A percentile compares a stretch with the other conserved stretches of the same genome.
These are phyloP conservation scores for Melitaea athalia DNA, from an alignment of 2,888 invertebrate genomes.

Conservation along the genomic window DNA sequence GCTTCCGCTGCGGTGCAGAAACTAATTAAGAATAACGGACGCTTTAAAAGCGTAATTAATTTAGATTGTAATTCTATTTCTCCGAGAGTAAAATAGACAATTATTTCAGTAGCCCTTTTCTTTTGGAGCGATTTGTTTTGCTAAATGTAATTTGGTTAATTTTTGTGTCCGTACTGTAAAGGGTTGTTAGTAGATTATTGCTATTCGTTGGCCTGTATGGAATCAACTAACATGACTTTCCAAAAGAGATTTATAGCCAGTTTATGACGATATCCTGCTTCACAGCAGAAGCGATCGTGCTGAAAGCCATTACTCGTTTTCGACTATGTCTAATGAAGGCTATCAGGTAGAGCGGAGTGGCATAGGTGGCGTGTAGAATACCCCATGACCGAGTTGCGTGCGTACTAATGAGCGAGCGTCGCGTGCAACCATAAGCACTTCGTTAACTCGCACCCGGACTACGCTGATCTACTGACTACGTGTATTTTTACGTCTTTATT, in stretches of 20 bases:
- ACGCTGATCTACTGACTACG: constrained; percentile 48
- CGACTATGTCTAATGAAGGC: constrained; percentile 65
- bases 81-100: constrained; percentile 80
- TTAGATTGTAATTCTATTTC: constrained; percentile 83
- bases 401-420: constrained; percentile 71
- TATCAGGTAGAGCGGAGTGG: constrained; percentile 46
- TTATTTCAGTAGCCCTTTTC: constrained; percentile 82
- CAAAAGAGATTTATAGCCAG: constrained; percentile 32
- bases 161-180: constrained; percentile 73
- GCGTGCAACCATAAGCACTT: constrained; percentile 71
- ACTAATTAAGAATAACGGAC: constrained; percentile 83
- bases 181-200: constrained; percentile 51
- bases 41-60: constrained; percentile 83
- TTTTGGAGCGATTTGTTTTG: constrained; percentile 78
- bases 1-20: constrained; percentile 82
- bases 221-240: constrained; percentile 35
- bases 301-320: constrained; percentile 59
- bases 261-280: constrained; percentile 27
- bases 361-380: constrained; percentile 49
- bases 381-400: constrained; percentile 63
- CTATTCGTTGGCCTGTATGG: constrained; percentile 46
- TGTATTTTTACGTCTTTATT: constrained; percentile 59
- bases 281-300: constrained; percentile 48
- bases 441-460: constrained; percentile 69
- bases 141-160: constrained; percentile 78